Evolutionary conservation across 2,113 vertebrate genomes (phyloP).

Genomic region (Microtus montanus): DNA sequence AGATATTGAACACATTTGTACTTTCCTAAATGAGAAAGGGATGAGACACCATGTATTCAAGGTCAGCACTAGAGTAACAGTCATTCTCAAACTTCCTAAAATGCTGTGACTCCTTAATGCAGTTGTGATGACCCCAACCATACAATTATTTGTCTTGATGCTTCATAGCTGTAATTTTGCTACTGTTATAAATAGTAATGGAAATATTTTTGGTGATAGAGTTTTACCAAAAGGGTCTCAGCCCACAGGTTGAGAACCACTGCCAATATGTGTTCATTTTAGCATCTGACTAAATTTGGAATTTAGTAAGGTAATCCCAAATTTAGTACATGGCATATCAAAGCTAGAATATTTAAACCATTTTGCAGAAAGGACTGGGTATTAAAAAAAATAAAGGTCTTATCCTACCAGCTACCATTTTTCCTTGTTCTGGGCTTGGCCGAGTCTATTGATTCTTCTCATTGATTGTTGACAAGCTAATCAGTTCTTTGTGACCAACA

Average conservation of each 20-base stretch:
- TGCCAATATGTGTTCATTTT: slow-evolving; percentile 29
- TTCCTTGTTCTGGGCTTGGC: not conserved
- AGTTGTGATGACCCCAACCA: too few relatives aligned
- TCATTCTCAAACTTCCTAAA: not conserved
- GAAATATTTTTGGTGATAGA: not conserved
- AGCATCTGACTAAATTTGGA: not conserved
- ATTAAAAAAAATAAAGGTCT: slow-evolving; percentile 18
- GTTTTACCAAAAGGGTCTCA: not conserved
- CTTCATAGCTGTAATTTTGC: not conserved
- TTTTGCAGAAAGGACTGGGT: not conserved
- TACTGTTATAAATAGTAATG: not conserved
- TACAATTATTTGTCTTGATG: not conserved
- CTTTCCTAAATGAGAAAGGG: not conserved
- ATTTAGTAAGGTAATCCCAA: not conserved
- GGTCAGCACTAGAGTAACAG: not conserved
- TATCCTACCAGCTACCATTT: slow-evolving; percentile 1
- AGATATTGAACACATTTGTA: not conserved
- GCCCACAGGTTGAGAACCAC: not conserved
- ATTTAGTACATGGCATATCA: not conserved
- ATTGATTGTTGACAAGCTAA: slow-evolving; percentile 63
- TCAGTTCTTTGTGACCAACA: slow-evolving; percentile 60
- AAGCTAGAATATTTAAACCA: not conserved
- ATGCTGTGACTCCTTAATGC: not conserved
- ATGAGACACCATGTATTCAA: not conserved
- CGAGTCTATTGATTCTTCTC: slow-evolving; percentile 58